A percentile compares a stretch with the other conserved stretches of the same genome.
Conservation (phyloP, 1,140 invertebrate species). For the Glossosoma conforme region DNA sequence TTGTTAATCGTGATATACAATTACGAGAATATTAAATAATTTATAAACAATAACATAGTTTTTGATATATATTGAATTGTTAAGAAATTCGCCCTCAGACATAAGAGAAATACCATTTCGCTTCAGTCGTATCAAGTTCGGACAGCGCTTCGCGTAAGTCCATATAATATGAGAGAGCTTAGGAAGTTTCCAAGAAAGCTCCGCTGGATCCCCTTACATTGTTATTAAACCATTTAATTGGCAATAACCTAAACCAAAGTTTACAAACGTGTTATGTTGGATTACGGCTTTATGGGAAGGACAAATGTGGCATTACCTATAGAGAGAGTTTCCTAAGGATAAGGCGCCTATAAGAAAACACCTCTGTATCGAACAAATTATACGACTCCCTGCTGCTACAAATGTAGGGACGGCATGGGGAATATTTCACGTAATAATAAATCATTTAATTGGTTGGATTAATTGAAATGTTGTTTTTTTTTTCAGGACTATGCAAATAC, state of each 20-base stretch:
- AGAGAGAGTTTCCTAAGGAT: background rate
- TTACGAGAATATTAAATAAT: slow-evolving; percentile 5
- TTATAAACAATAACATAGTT: background rate
- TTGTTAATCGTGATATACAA: slow-evolving; percentile 9
- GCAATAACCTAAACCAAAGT: slow-evolving; percentile 27
- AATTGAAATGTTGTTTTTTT: background rate
- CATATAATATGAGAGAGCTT: slow-evolving; percentile 17
- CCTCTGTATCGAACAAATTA: slow-evolving; percentile 17
- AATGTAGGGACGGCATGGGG: background rate
- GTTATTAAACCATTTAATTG: slow-evolving; percentile 32
- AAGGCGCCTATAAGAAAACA: slow-evolving; percentile 5
- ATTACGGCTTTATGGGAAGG: slow-evolving; percentile 25
- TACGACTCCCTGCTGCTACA: background rate
- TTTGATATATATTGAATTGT: background rate
- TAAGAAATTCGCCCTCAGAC: too few species aligned
- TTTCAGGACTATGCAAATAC: background rate
- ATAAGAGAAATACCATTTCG: too few species aligned
- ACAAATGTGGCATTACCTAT: slow-evolving; percentile 16
- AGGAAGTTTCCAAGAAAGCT: slow-evolving; percentile 21
- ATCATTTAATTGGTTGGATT: background rate
- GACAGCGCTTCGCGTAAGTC: slow-evolving; percentile 9
- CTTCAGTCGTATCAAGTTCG: slow-evolving; percentile 24
- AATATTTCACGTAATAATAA: background rate
- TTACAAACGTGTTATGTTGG: slow-evolving; percentile 22
- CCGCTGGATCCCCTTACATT: slow-evolving; percentile 24